Conservation (phyloP, 1,140 invertebrate species). For the Polyergus mexicanus region DNA sequence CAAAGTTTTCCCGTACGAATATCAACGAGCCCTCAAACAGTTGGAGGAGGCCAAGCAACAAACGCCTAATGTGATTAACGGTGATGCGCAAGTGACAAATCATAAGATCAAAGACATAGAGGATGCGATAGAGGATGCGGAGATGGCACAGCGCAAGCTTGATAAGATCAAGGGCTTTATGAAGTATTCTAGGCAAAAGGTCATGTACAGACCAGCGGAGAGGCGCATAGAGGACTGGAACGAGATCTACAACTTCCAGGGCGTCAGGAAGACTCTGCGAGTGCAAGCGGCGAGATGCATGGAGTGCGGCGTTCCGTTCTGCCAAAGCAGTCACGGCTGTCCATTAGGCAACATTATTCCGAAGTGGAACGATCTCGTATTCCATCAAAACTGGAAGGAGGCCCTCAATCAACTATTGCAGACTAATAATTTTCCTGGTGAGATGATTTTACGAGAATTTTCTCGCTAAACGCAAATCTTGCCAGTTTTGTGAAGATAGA, state of each 20-base stretch:
- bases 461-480: background rate
- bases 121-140: constrained; percentile 92
- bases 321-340: constrained; percentile 98
- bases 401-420: constrained; percentile 98
- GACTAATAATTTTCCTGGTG: constrained; percentile 99
- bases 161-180: constrained; percentile 98
- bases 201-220: constrained; percentile 93
- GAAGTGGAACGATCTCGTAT: constrained; percentile 99
- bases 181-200: constrained; percentile 96
- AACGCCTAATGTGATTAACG: constrained; percentile 80
- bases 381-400: constrained; percentile 97
- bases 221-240: constrained; percentile 97
- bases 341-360: constrained; percentile 99
- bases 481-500: background rate
- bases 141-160: constrained; percentile 92
- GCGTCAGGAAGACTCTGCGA: constrained; percentile 95
- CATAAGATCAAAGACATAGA: constrained; percentile 94
- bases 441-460: constrained; percentile 13
- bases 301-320: constrained; percentile 99
- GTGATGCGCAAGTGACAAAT: constrained; percentile 80
- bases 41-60: constrained; percentile 88
- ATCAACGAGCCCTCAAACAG: constrained; percentile 95
- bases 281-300: constrained; percentile 98
- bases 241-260: constrained; percentile 96
- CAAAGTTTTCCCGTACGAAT: constrained; percentile 99